Percentiles rank a stretch among this genome's conserved stretches.
Evolutionary conservation across 2,888 invertebrate species (phyloP).

Genomic region (Polyommatus iphigenia): DNA sequence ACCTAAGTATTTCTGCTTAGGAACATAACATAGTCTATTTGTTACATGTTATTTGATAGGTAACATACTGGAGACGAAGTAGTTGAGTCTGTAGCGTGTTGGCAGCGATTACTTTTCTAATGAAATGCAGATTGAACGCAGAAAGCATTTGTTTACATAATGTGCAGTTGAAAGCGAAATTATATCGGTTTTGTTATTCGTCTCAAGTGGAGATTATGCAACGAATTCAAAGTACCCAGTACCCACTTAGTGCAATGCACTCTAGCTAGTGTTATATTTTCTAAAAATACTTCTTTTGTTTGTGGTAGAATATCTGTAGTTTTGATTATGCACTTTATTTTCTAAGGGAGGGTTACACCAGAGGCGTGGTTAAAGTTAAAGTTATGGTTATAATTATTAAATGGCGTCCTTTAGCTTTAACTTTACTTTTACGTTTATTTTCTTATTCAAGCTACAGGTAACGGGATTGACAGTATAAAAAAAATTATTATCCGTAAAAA

Average conservation of each 20-base stretch:
- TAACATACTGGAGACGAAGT: not conserved
- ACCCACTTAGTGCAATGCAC: not conserved
- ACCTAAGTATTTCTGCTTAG: too few relatives aligned
- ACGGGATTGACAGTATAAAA: too few relatives aligned
- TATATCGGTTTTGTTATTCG: constrained; percentile 24
- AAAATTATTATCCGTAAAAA: too few relatives aligned
- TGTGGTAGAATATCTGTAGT: not conserved
- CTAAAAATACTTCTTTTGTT: not conserved
- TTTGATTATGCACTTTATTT: not conserved
- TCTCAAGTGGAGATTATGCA: constrained; percentile 20
- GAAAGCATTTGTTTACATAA: constrained; percentile 26
- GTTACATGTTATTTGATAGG: not conserved
- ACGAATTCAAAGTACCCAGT: not conserved
- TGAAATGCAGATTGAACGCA: constrained; percentile 18
- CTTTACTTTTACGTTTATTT: too few relatives aligned
- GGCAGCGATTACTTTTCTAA: not conserved
- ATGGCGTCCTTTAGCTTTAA: too few relatives aligned
- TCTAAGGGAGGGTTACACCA: too few relatives aligned
- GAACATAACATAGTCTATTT: too few relatives aligned
- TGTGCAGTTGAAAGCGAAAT: constrained; percentile 25
- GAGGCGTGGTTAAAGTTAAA: too few relatives aligned
- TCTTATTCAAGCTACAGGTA: too few relatives aligned
- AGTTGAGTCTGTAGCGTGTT: constrained; percentile 13
- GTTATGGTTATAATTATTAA: too few relatives aligned
- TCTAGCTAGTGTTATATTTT: not conserved